Evolutionary conservation across 2,113 vertebrate species (phyloP), one percentile per base, ranked within the genome.

Genomic region (Ellobius talpinus): DNA sequence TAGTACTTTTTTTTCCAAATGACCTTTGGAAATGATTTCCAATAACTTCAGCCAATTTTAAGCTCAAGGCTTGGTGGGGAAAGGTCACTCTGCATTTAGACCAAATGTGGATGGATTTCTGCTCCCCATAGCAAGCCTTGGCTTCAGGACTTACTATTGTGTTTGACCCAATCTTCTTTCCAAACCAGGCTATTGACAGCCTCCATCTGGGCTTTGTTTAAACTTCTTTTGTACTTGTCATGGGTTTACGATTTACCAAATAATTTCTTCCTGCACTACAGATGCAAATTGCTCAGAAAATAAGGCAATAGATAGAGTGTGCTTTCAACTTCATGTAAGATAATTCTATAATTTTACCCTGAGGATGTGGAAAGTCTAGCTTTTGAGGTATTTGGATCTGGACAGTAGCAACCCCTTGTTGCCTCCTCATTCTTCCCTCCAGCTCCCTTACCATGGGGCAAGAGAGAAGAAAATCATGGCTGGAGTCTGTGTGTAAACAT

Each of bases 21-120:
- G 98, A 98, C 98, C 98, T 99, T 99, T 98, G 97, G 94, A 98
- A 98, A 98, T 98, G 95, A 98, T 98, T 98, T 98, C 96, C 97
- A 98, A 98, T 98, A 98, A 98, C 95, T 96, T 81, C 81, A 98
- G 96, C 96, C 65, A 81, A 98, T 98, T 97, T 97, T 94, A 98
- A 97, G 97, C 98, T 98, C 97, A 97, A 97, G 97, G 97, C 96
- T 94, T 96, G 88, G 90, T 97, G 0, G 0, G 36, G 6, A 98
- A 99, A 98, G 98, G 98, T 98, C 98, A 98, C 96, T 86, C 89
- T 98, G 86, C 89, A 97, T 93, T 97, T 98, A 94, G 79, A 98
- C 95, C 97, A 98, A 98, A 97, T 42, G 55, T 3, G 61, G 97
- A 98, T 97, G 98, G 97, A 98, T 98, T 94, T 96, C 94, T 96